Base-by-base conservation (phyloP, 2,888 invertebrate genomes). In the Brassicogethes aeneus region DNA sequence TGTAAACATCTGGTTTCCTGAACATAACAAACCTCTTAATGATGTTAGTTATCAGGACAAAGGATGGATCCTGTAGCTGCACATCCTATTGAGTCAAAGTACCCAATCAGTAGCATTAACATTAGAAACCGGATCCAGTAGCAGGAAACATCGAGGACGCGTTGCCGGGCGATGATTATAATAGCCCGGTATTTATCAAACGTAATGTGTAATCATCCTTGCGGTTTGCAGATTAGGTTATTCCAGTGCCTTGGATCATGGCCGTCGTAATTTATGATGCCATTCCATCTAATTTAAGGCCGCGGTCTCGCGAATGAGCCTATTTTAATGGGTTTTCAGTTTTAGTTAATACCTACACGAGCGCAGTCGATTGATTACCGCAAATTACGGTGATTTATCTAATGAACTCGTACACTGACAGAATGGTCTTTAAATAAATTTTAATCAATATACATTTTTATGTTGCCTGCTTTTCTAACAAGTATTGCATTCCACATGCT, bases 191-290 rank as follows among this genome's bases (percentile, higher is more conserved):
- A 61, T 61, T 61, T 61, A 61, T 61, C 61, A 61, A 59, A 57
- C 54, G 57, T 59, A 60, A 59, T 57, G 59, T 57, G 57, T 59
- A 61, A 62, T 62, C 61, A 61, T 61, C 61, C 57, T 59, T 56
- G 62, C 46, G 62, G 61, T 61, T 55, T 55, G 54, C 60, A 61
- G 61, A 62, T 62, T 61, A 59, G 59, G 60, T 59, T 60, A 62
- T 61, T 60, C 59, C 58, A 56, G 55, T 47, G 53, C 57, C 56
- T 60, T 59, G 59, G 59, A 58, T 57, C 57, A 57, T 59, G 54
- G 48, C 51, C 50, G 49, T 52, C 42, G 53, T 60, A 56, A 62
- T 62, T 62, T 61, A 62, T 60, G n/a, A 56, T 53, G 52, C 54
- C 55, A 56, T 59, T 58, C 54, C 55, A 57, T 59, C 58, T 60